Evolutionary conservation across 2,113 vertebrate genomes (phyloP), one percentile per base, ranked within the genome.

Genomic region (Toxotes chatareus): DNA sequence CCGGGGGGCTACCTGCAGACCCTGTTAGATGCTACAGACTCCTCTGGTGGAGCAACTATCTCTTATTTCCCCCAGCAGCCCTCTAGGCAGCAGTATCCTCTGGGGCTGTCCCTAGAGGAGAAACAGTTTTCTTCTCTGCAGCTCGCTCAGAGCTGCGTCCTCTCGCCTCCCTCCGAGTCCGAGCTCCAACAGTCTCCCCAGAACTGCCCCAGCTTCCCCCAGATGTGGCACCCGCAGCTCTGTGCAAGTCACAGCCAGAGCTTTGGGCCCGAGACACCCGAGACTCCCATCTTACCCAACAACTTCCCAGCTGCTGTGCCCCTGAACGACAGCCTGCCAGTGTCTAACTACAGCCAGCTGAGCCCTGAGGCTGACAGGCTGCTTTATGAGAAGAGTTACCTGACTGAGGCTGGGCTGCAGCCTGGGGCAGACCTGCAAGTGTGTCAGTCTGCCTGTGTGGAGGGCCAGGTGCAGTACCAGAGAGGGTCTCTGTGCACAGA

Each of bases 1-100:
- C 98, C 98, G 0, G 98, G 98, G 89, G 98, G 98, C 67, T 99
- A 99, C 95, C 95, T 99, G 92, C 98, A 99, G 94, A 99, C 98
- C 62, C 93, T 99, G 94, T 93, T 99, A 95, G 98, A 99, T 93
- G 96, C 97, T 86, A 98, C 98, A 23, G 98, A 99, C 93, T 96
- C 98, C 91, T 97, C 98, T 12, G 93, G 94, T 91, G 96, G 95
- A 92, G 90, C 95, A 49, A 72, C 93, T n/a, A 96, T 98, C 84
- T 93, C 96, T 3, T 99, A 97, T 93, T 99, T 98, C 73, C 55
- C 96, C 83, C 96, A 97, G 85, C 96, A 97, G 88, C 90, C 96
- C 84, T 78, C 97, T 5, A 95, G 97, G 88, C 97, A 97, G 92
- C 95, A 75, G 93, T 96, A 94, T 92, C 90, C 95, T 93, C 85